Percentiles rank a stretch among this genome's conserved stretches.
Evolutionary conservation across 2,888 invertebrate species (phyloP).

Genomic region (Acheta domesticus): DNA sequence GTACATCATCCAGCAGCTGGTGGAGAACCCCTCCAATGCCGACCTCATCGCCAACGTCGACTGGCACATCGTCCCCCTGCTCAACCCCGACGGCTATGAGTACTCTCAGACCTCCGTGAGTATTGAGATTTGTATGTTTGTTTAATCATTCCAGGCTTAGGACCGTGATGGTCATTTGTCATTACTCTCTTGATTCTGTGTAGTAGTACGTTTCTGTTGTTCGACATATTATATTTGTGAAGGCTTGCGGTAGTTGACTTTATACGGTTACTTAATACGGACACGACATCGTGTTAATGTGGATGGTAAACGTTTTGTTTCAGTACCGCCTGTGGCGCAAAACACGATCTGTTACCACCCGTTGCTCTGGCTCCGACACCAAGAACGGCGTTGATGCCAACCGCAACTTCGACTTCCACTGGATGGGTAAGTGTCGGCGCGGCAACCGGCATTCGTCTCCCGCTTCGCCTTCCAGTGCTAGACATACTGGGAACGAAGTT

Average conservation of each 20-base stretch:
- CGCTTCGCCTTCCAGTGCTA: no score
- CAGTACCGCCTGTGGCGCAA: slow-evolving; percentile 62
- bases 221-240: no score
- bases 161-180: no score
- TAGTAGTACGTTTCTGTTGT: no score
- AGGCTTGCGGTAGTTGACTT: no score
- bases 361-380: slow-evolving; percentile 48
- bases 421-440: slow-evolving; percentile 54
- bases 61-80: slow-evolving; percentile 71
- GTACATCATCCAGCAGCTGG: slow-evolving; percentile 65
- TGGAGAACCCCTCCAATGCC: slow-evolving; percentile 58
- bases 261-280: no score
- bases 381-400: slow-evolving; percentile 67
- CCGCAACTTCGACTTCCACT: slow-evolving; percentile 68
- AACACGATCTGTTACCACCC: slow-evolving; percentile 55
- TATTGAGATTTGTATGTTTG: neutral
- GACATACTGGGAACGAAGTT: no score
- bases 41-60: slow-evolving; percentile 63
- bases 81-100: slow-evolving; percentile 72
- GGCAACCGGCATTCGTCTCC: no score
- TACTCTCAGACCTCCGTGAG: slow-evolving; percentile 62
- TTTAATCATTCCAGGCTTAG: no score
- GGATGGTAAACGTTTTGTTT: no score
- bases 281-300: no score
- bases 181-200: no score